Conservation (phyloP, 30 jellyfish, hydroid and myxozoan genomes). For the Turritopsis rubra region DNA sequence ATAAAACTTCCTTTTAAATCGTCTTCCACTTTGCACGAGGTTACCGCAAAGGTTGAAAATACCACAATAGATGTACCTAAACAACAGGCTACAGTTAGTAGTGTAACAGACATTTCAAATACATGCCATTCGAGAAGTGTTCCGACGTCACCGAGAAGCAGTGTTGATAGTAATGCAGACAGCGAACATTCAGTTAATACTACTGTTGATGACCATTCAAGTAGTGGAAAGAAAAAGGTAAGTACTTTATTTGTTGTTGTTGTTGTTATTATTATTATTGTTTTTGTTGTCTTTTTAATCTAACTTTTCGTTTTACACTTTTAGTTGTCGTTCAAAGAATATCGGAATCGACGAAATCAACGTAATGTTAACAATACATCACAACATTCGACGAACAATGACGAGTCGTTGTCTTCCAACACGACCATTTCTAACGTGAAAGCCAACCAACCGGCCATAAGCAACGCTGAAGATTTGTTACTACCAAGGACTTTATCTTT, state of each 20-base stretch:
- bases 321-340: slow-evolving; percentile 26
- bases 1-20: neutral
- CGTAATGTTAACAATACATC: slow-evolving; percentile 5
- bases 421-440: neutral
- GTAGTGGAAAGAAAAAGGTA: slow-evolving; percentile 27
- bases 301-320: neutral
- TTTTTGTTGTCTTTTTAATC: neutral
- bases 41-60: neutral
- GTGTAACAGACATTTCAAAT: neutral
- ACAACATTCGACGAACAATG: neutral
- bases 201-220: neutral
- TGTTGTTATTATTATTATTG: neutral
- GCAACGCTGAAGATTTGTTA: neutral
- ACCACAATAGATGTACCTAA: neutral
- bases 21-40: neutral
- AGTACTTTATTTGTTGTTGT: neutral
- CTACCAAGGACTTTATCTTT: slow-evolving; percentile 6
- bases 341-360: slow-evolving; percentile 14
- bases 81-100: no score
- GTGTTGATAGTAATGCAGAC: slow-evolving; percentile 9
- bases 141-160: neutral
- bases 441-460: neutral
- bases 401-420: neutral
- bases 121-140: neutral
- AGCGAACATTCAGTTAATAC: neutral